Evolutionary conservation across 2,797 vertebrate genomes (phyloP).

Genomic region (Molothrus aeneus): DNA sequence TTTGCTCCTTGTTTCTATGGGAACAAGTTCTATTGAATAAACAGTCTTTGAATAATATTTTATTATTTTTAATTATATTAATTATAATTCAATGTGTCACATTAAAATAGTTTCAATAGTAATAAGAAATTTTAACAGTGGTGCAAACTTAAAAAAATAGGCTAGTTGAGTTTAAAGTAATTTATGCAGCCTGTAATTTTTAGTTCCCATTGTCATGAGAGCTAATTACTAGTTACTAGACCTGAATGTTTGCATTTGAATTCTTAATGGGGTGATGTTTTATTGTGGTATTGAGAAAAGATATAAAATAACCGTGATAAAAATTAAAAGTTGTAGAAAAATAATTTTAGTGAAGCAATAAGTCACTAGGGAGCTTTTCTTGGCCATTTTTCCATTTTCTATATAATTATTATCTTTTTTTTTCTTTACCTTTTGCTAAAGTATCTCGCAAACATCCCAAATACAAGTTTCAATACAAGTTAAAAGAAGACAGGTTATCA

Average conservation of each 20-base stretch:
- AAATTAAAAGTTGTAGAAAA: background rate
- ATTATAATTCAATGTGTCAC: conserved; percentile 62
- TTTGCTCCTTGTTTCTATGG: conserved; percentile 51
- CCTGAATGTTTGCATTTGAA: conserved; percentile 18
- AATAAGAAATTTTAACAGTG: conserved; percentile 47
- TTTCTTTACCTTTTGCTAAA: background rate
- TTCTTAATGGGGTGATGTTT: background rate
- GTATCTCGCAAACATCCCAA: background rate
- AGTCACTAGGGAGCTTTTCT: background rate
- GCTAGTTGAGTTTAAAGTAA: conserved; percentile 30
- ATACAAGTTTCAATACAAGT: background rate
- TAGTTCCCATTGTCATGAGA: conserved; percentile 7
- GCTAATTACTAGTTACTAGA: conserved; percentile 40
- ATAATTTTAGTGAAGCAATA: background rate
- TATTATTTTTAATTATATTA: conserved; percentile 61
- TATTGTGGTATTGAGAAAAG: background rate
- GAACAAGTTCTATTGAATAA: conserved; percentile 61
- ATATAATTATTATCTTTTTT: background rate
- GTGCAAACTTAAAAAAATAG: conserved; percentile 9
- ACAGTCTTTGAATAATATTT: conserved; percentile 49
- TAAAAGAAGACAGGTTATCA: background rate
- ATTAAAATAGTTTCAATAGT: conserved; percentile 62
- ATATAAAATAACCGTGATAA: background rate
- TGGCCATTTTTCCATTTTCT: background rate
- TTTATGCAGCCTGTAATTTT: conserved; percentile 41